phyloP scores from a whole-genome alignment of 2,888 invertebrate species.

The Patella ulyssiponensis region DNA sequence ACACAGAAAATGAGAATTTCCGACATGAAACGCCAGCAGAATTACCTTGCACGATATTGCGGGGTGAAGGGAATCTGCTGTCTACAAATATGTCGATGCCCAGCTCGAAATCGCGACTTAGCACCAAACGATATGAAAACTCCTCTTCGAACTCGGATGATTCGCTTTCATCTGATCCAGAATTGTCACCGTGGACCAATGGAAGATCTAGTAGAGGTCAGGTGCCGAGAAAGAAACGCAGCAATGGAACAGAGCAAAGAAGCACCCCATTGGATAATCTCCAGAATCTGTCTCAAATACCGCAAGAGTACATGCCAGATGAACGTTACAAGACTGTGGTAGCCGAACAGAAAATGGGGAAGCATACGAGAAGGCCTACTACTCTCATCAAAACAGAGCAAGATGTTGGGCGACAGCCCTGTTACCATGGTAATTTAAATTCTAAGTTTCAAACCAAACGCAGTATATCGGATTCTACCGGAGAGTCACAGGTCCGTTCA shows the following conservation, averaged over 20 bases:
- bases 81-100: not conserved
- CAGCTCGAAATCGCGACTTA: not conserved
- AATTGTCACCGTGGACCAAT: slow-evolving; percentile 20
- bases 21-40: not conserved
- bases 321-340: slow-evolving; percentile 48
- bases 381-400: not conserved
- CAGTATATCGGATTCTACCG: slow-evolving; percentile 47
- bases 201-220: slow-evolving; percentile 36
- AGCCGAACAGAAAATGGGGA: slow-evolving; percentile 48
- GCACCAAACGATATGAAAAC: not conserved
- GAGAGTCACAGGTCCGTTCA: slow-evolving; percentile 31
- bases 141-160: not conserved
- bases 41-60: not conserved
- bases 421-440: slow-evolving; percentile 4
- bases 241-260: not conserved
- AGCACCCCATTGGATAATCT: slow-evolving; percentile 34
- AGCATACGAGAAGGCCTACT: not conserved
- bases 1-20: too few relatives aligned
- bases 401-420: slow-evolving; percentile 18
- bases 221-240: slow-evolving; percentile 26
- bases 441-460: slow-evolving; percentile 5
- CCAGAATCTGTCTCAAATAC: slow-evolving; percentile 38
- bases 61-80: not conserved
- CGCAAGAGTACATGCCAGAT: slow-evolving; percentile 42
- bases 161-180: slow-evolving; percentile 8